These are phyloP conservation scores for Thecophora atra DNA, from an alignment of 2,888 invertebrate genomes.

Conservation along the genomic window DNA sequence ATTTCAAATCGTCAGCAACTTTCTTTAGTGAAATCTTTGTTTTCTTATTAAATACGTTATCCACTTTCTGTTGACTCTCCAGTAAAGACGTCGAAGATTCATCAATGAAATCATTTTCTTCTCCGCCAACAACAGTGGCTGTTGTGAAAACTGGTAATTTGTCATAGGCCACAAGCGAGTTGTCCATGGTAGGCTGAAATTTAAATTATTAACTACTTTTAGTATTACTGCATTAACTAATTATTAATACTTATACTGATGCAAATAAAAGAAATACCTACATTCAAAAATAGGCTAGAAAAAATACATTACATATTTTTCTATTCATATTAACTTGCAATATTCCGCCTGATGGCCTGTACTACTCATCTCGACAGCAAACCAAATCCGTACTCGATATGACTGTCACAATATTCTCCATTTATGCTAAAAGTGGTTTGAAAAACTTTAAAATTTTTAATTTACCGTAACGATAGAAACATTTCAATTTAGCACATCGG, in stretches of 20 bases:
- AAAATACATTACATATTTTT: not conserved
- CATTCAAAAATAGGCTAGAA: not conserved
- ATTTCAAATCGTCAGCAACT: not conserved
- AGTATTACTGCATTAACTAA: too few relatives aligned
- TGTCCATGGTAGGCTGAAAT: not conserved
- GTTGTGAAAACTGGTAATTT: constrained; percentile 7
- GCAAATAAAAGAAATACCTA: too few relatives aligned
- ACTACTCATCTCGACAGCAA: not conserved
- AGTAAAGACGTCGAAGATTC: not conserved
- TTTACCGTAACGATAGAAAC: too few relatives aligned
- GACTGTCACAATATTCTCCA: constrained; percentile 33
- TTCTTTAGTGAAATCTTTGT: too few relatives aligned
- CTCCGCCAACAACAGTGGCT: not conserved
- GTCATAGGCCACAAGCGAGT: not conserved
- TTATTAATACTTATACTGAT: too few relatives aligned
- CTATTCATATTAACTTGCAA: not conserved
- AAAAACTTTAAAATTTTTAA: constrained; percentile 40
- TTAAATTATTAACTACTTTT: not conserved
- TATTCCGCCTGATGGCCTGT: not conserved
- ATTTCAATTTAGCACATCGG: too few relatives aligned
- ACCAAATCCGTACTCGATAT: not conserved
- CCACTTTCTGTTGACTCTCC: not conserved
- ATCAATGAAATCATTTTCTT: constrained; percentile 4
- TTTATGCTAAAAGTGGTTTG: constrained; percentile 42
- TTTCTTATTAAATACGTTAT: not conserved